Conservation (phyloP, 92 coral and sea anemone genomes). For the Epizoanthus rinbou region DNA sequence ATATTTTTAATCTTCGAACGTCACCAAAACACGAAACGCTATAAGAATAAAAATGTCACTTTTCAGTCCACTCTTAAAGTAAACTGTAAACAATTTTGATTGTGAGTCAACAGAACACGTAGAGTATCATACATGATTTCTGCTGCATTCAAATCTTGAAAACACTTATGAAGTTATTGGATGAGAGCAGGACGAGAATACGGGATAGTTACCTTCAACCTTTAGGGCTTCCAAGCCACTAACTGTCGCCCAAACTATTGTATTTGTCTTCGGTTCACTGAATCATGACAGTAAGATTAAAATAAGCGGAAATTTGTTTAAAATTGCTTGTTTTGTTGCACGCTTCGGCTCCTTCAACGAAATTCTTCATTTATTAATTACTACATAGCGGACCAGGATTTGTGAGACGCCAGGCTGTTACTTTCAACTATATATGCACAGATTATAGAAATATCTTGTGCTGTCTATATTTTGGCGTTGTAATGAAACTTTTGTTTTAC, state of each 20-base stretch:
- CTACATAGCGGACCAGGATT: not conserved
- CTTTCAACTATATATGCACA: slow-evolving; percentile 4
- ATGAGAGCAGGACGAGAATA: not conserved
- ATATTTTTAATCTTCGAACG: too few species aligned
- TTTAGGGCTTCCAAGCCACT: not conserved
- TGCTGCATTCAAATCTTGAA: slow-evolving; percentile 6
- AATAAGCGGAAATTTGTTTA: not conserved
- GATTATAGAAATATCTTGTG: not conserved
- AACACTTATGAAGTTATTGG: not conserved
- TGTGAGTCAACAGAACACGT: not conserved
- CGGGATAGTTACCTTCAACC: not conserved
- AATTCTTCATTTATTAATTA: slow-evolving; percentile 38
- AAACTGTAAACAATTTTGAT: not conserved
- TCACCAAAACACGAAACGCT: not conserved
- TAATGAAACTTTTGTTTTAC: not conserved
- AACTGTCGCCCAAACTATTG: slow-evolving; percentile 2
- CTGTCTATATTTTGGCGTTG: not conserved
- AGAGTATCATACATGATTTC: not conserved
- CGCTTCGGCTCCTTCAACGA: slow-evolving; percentile 32
- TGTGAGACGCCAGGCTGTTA: not conserved
- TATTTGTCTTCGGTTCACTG: slow-evolving; percentile 43
- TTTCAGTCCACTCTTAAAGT: not conserved
- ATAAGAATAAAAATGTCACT: not conserved
- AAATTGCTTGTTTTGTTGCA: slow-evolving; percentile 25
- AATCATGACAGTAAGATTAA: not conserved